Base-by-base conservation (phyloP, 2,113 vertebrate species). In the Xiphias gladius region DNA sequence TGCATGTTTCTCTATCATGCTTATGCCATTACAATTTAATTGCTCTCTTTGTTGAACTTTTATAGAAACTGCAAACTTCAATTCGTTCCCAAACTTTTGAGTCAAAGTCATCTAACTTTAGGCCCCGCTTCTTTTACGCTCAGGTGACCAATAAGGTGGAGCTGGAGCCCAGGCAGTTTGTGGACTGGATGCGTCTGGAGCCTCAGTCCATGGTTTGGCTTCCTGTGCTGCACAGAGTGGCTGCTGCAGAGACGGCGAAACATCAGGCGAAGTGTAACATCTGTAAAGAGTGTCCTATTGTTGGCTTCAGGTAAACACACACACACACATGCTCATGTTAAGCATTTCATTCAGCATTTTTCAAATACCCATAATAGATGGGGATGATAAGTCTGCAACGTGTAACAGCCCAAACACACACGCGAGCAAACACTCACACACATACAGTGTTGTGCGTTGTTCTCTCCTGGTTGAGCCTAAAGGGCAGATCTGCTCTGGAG, bases 181-280 rank as follows among this genome's bases (percentile, higher is more conserved):
- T 98, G 69, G 97, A 98, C 1, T 99, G 98, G 98, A 99, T 99
- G 98, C 96, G 67, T 58, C 93, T 99, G 89, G 98, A 99, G 72
- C 98, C 98, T 1, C 98, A 99, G 91, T 99, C 98, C 22, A 97
- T 99, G 98, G 98, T 99, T 7, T 99, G 98, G 98, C 94, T 99
- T 19, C 98, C 98, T 0, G 98, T 99, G 70, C 94, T 99, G 63
- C 98, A 99, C 87, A 93, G 98, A 0, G 98, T 99, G 69, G 98
- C 98, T 35, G 97, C 98, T 2, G 96, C 98, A 0, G 98, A 99
- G 93, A 99, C 98, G 0, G 98, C 98, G 9, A 99, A 99, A 73
- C 98, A 99, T 93, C 98, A 99, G 89, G 98, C 98, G 85, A 99
- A 99, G 83, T 99, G 98, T 89, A 99, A 98, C 95, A 99, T 99